Conservation (phyloP, 2,113 vertebrate species). For the Pao palembangensis region DNA sequence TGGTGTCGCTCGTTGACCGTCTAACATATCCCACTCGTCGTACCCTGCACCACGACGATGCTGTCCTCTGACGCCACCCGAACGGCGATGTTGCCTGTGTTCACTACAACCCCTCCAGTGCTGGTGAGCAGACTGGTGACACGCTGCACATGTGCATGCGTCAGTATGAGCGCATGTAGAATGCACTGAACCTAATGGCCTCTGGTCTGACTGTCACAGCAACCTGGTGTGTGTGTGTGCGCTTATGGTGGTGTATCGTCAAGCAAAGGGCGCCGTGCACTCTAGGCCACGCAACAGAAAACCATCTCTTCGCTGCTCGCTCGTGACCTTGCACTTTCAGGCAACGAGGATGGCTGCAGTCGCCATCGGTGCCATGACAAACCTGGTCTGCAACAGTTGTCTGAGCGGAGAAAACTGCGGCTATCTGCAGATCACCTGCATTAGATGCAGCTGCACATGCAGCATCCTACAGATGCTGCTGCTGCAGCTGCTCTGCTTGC, state of each 20-base stretch:
- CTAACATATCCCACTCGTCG: not conserved
- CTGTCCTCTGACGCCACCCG: conserved; percentile 4
- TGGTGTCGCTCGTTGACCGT: not conserved
- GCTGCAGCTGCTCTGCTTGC: not conserved
- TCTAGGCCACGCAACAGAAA: not conserved
- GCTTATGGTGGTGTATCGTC: not conserved
- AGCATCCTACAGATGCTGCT: conserved; percentile 1
- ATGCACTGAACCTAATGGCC: not conserved
- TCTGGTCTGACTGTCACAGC: not conserved
- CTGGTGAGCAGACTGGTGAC: conserved; percentile 12
- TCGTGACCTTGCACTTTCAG: not conserved
- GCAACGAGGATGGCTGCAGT: not conserved
- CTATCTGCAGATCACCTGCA: conserved; percentile 10
- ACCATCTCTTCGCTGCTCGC: not conserved
- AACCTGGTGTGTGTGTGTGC: not conserved
- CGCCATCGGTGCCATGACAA: not conserved
- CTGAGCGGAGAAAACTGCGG: not conserved
- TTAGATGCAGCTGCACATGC: conserved; percentile 4
- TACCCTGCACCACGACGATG: conserved; percentile 5
- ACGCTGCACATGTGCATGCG: conserved; percentile 15
- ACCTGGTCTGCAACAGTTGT: not conserved
- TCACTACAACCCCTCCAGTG: conserved; percentile 17
- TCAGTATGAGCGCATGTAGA: conserved; percentile 6
- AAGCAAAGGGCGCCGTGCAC: not conserved
- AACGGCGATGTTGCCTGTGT: not conserved